Evolutionary conservation across 2,113 vertebrate genomes (phyloP).

Genomic region (Micronisus gabar): DNA sequence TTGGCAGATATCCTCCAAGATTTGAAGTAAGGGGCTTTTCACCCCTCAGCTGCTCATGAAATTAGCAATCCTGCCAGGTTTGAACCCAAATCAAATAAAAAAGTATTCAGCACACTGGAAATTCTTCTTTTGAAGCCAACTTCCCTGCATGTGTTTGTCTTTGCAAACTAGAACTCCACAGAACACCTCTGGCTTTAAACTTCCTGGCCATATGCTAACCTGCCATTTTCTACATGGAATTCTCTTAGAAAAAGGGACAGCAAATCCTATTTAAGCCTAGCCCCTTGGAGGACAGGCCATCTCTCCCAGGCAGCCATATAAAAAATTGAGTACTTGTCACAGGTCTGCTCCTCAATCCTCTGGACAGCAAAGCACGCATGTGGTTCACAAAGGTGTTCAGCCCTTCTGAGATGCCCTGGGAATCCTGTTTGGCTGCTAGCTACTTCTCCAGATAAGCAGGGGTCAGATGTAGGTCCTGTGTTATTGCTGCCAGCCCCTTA

Average conservation of each 20-base stretch:
- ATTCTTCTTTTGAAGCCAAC: not conserved
- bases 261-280: not conserved
- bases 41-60: not conserved
- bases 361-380: not conserved
- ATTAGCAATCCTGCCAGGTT: not conserved
- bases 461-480: not conserved
- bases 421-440: not conserved
- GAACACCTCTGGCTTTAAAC: not conserved
- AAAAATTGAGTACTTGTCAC: not conserved
- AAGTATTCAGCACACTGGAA: not conserved
- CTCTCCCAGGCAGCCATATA: not conserved
- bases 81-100: slow-evolving; percentile 7
- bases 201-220: not conserved
- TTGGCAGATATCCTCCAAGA: slow-evolving; percentile 29
- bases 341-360: not conserved
- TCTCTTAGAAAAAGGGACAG: not conserved
- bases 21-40: slow-evolving; percentile 18
- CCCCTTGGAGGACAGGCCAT: not conserved
- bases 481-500: not conserved
- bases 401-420: not conserved
- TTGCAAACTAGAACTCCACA: not conserved
- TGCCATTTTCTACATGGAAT: not conserved
- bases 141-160: not conserved
- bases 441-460: not conserved
- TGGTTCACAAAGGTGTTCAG: not conserved